Conservation (phyloP, 37 sponge, comb jelly and placozoan species). For the Hormiphora californensis region DNA sequence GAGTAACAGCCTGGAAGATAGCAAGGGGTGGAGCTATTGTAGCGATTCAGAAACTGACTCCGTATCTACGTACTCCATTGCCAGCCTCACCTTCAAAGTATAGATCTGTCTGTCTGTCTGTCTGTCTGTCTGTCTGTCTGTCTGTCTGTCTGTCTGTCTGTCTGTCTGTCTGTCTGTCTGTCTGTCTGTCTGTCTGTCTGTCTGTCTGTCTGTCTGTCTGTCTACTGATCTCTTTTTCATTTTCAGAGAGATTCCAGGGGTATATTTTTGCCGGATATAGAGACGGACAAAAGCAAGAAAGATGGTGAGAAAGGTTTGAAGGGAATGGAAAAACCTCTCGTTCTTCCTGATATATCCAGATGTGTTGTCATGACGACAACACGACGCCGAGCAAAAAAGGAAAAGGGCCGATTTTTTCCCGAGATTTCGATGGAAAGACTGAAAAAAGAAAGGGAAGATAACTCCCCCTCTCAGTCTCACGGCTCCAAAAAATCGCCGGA, state of each 20-base stretch:
- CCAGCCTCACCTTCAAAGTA: constrained; percentile 49
- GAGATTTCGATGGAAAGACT: constrained; percentile 1
- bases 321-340: background rate
- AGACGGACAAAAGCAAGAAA: background rate
- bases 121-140: background rate
- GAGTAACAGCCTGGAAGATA: no score
- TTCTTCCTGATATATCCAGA: constrained; percentile 4
- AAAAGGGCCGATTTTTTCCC: background rate
- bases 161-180: background rate
- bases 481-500: no score
- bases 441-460: background rate
- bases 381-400: background rate
- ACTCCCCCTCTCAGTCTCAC: no score
- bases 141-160: background rate
- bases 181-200: background rate
- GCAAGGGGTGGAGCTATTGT: no score
- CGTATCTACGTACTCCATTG: constrained; percentile 32
- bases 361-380: constrained; percentile 43
- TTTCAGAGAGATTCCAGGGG: constrained; percentile 7
- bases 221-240: background rate
- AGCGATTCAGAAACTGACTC: constrained; percentile 18
- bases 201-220: background rate
- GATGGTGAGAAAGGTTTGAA: background rate
- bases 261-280: constrained; percentile 35
- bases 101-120: background rate